Evolutionary conservation across 2,113 vertebrate genomes (phyloP), one percentile per base, ranked within the genome.

Genomic region (Pimephales promelas): DNA sequence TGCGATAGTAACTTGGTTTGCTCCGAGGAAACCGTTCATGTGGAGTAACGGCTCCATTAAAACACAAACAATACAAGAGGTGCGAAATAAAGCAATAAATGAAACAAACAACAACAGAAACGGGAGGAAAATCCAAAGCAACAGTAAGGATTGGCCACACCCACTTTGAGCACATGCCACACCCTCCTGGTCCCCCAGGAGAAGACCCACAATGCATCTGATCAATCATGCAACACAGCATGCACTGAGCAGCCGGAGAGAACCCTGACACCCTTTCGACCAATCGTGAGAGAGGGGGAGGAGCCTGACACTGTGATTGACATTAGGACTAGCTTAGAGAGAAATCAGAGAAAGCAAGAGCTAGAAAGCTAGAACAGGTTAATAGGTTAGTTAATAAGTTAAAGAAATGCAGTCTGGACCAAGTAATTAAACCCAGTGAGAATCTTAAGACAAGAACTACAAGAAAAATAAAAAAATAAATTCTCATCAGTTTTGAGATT

Each of bases 171-270:
- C 91, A 94, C 93, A 95, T 95, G 96, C 96, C 94, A 86, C 96
- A 91, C 92, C 95, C 95, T 93, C 95, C 92, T 92, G 93, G 87
- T 93, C 94, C 90, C 94, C 90, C 86, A 92, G 93, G 93, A 94
- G 94, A 93, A 92, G 92, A 95, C 83, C 91, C 94, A 93, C 92
- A 94, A 95, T 92, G 95, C 95, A 94, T 95, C 95, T 96, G 95
- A 94, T 89, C 81, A 96, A 91, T 91, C 97, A 98, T 98, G 97
- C 97, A 96, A 97, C 95, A 96, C 54, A 92, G 92, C 98, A 98
- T 99, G 98, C 98, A 95, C 88, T 91, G 94, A 94, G 95, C 92
- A 95, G 95, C 93, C 94, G 95, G 91, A 86, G 85, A 90, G 93
- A 94, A 91, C 95, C 96, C 90, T 90, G 96, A 97, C 94, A 96